phyloP scores from a whole-genome alignment of 2,888 invertebrate species.

The Helleia helle region DNA sequence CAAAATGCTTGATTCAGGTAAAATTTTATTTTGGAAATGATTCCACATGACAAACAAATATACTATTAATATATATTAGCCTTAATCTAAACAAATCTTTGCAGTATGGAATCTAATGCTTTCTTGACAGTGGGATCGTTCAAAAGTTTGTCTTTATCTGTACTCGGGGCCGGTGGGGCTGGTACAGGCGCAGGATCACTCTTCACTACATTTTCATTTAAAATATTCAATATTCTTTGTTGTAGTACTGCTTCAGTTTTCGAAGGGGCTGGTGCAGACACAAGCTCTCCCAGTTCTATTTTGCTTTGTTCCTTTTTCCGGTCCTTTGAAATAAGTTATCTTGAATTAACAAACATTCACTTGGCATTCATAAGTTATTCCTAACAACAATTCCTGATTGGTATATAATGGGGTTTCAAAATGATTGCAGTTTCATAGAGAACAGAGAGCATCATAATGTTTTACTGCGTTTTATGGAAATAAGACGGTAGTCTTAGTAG shows the following conservation, averaged over 20 bases:
- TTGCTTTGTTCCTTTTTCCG: slow-evolving; percentile 83
- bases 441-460: too few species aligned
- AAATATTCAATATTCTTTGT: slow-evolving; percentile 83
- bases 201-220: slow-evolving; percentile 73
- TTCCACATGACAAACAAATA: too few species aligned
- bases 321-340: slow-evolving; percentile 60
- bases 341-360: too few species aligned
- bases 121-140: slow-evolving; percentile 86
- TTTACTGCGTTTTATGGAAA: too few species aligned
- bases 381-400: too few species aligned
- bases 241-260: slow-evolving; percentile 82
- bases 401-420: too few species aligned
- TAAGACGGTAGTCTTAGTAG: too few species aligned
- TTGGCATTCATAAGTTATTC: too few species aligned
- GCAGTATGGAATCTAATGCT: slow-evolving; percentile 81
- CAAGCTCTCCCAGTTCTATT: slow-evolving; percentile 79
- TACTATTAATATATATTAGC: too few species aligned
- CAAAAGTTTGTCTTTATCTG: slow-evolving; percentile 72
- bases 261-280: slow-evolving; percentile 44
- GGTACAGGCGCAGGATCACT: slow-evolving; percentile 25
- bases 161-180: slow-evolving; percentile 28
- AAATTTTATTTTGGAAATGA: too few species aligned
- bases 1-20: too few species aligned
- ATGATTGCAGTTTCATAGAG: too few species aligned
- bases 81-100: slow-evolving; percentile 37